phyloP scores from a whole-genome alignment of 1,140 invertebrate species.

The Macrocentrus cingulum region DNA sequence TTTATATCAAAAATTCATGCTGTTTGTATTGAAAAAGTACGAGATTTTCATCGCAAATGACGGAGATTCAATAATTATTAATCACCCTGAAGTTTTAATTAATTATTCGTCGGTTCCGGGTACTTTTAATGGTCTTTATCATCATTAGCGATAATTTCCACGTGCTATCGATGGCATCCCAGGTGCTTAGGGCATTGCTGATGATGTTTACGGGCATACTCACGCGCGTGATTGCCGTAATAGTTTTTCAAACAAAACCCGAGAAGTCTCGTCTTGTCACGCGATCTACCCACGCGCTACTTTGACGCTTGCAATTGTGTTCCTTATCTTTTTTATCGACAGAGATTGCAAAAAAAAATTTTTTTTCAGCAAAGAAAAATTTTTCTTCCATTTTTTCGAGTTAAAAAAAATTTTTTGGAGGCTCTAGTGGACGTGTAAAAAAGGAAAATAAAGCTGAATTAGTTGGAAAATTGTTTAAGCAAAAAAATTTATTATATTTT shows the following conservation, averaged over 20 bases:
- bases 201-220: slow-evolving; percentile 5
- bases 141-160: slow-evolving; percentile 23
- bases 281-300: slow-evolving; percentile 26
- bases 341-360: no score
- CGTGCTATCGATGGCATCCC: slow-evolving; percentile 14
- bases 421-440: no score
- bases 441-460: no score
- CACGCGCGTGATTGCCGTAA: slow-evolving; percentile 23
- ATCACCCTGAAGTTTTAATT: neutral
- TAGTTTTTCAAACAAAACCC: slow-evolving; percentile 25
- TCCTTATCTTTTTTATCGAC: neutral
- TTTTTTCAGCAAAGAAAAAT: no score
- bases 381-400: no score
- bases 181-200: neutral
- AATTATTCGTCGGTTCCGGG: slow-evolving; percentile 1
- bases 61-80: neutral
- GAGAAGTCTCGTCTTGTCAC: slow-evolving; percentile 25
- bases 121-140: slow-evolving; percentile 17
- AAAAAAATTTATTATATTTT: no score
- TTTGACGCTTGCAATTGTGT: neutral
- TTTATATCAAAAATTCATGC: no score
- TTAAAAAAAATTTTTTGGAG: no score
- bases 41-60: no score
- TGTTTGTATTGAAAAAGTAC: no score
- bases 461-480: no score